These are phyloP conservation scores for Cheumatopsyche charites DNA, from an alignment of 1,140 invertebrate genomes.

Conservation along the genomic window DNA sequence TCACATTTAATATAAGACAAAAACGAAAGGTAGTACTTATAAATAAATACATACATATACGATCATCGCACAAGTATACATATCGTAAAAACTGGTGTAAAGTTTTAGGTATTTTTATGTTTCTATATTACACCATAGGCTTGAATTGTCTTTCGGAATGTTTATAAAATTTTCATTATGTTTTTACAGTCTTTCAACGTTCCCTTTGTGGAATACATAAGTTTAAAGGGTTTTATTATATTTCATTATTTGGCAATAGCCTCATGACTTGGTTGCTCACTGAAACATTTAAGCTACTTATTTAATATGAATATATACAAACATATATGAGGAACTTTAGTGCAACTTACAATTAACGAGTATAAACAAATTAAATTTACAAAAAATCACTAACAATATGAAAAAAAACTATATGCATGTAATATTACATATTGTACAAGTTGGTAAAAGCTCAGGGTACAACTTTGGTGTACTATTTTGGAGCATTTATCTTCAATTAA, in stretches of 20 bases:
- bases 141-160: conserved; percentile 40
- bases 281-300: conserved; percentile 31
- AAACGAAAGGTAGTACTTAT: no score
- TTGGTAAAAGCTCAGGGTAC: conserved; percentile 8
- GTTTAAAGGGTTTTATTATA: conserved; percentile 35
- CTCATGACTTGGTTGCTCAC: conserved; percentile 26
- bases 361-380: conserved; percentile 34
- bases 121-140: no score
- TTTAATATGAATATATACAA: conserved; percentile 38
- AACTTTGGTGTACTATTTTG: conserved; percentile 2
- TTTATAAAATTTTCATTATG: conserved; percentile 36
- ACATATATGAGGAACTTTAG: conserved; percentile 47
- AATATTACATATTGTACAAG: conserved; percentile 23
- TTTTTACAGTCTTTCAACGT: conserved; percentile 43
- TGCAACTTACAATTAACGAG: conserved; percentile 46
- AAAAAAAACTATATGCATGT: conserved; percentile 22
- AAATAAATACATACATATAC: no score
- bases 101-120: no score
- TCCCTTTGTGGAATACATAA: conserved; percentile 42
- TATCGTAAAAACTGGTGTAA: no score
- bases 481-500: not conserved
- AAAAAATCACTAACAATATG: conserved; percentile 39
- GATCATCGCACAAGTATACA: no score
- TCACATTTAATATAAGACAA: no score
- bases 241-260: conserved; percentile 45